Percentiles rank a stretch among this genome's conserved stretches.
phyloP scores from a whole-genome alignment of 2,888 invertebrate genomes.

The Diaprepes abbreviatus region DNA sequence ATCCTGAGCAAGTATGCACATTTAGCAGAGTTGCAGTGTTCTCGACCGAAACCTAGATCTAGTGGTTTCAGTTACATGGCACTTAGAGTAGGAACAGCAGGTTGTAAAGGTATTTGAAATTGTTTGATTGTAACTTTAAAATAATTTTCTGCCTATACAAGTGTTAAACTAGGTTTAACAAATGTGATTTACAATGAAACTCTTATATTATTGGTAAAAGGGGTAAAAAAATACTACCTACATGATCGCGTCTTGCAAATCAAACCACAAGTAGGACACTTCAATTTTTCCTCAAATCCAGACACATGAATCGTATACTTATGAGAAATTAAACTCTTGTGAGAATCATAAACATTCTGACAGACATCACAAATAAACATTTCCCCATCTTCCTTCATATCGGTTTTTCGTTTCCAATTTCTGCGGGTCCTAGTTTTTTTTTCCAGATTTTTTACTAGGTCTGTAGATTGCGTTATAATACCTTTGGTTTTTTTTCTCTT shows the following conservation, averaged over 20 bases:
- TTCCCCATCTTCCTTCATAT: background rate
- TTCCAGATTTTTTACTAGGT: background rate
- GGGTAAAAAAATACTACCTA: background rate
- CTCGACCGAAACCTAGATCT: too few relatives aligned
- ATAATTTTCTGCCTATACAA: too few relatives aligned
- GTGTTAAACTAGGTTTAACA: too few relatives aligned
- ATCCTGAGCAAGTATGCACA: too few relatives aligned
- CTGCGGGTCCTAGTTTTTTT: background rate
- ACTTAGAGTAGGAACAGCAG: too few relatives aligned
- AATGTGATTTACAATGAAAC: too few relatives aligned
- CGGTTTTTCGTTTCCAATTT: background rate
- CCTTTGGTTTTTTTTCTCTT: background rate
- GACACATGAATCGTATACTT: background rate
- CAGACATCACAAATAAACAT: background rate
- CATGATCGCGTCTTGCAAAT: background rate
- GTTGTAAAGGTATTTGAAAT: too few relatives aligned
- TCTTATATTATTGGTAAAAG: background rate
- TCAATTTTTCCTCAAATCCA: background rate
- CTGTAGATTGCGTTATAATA: background rate
- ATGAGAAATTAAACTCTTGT: background rate
- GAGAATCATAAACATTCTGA: background rate
- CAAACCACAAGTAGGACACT: constrained; percentile 5
- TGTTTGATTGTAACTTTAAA: too few relatives aligned
- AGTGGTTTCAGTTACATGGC: too few relatives aligned
- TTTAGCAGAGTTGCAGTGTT: too few relatives aligned